Conservation (phyloP, 2,888 invertebrate genomes). For the Thera britannica region DNA sequence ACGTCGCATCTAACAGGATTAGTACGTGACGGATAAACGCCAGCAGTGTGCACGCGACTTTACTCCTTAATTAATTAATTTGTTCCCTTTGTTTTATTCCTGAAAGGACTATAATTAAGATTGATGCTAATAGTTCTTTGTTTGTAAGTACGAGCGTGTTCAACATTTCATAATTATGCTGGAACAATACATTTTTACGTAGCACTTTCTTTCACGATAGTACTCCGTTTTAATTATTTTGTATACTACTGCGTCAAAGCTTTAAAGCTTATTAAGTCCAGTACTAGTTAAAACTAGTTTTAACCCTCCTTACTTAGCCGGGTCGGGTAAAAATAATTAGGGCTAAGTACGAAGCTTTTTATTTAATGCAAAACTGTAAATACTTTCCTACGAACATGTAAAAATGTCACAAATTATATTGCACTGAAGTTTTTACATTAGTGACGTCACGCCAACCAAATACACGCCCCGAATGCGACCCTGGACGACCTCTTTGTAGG, state of each 20-base stretch:
- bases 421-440: conserved; percentile 23
- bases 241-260: neutral
- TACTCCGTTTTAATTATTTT: conserved; percentile 5
- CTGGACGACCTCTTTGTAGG: conserved; percentile 72
- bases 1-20: conserved; percentile 46
- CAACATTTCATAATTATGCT: conserved; percentile 14
- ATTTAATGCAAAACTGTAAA: neutral
- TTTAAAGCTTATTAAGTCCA: too few relatives aligned
- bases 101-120: conserved; percentile 39
- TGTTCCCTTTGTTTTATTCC: conserved; percentile 39
- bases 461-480: conserved; percentile 41
- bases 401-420: conserved; percentile 6
- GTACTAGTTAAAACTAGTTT: too few relatives aligned
- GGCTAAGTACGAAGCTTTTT: neutral
- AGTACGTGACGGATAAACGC: conserved; percentile 41
- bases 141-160: conserved; percentile 16
- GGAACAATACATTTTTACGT: neutral
- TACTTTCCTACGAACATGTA: neutral
- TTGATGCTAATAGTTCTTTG: conserved; percentile 35
- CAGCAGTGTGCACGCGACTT: conserved; percentile 34
- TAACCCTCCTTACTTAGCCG: too few relatives aligned
- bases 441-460: conserved; percentile 51
- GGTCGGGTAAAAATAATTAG: neutral
- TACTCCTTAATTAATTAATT: conserved; percentile 43
- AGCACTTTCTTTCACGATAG: conserved; percentile 11